Conservation (phyloP, 2,797 vertebrate genomes). For the Rhinoraja longicauda region DNA sequence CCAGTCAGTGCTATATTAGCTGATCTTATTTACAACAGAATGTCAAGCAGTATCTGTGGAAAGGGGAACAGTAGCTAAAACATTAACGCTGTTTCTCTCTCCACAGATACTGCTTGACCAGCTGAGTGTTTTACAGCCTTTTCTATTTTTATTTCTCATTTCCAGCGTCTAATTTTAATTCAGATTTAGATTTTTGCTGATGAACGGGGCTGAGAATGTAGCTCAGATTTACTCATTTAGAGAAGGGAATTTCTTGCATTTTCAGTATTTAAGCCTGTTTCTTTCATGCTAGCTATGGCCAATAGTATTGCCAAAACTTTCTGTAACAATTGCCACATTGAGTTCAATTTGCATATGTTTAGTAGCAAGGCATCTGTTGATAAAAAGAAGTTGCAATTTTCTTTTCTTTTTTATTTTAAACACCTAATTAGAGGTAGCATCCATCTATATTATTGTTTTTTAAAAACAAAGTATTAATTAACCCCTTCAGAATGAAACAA, state of each 20-base stretch:
- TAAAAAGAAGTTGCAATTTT: not conserved
- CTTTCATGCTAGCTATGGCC: not conserved
- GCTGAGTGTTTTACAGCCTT: too few relatives aligned
- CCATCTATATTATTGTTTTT: not conserved
- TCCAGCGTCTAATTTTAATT: too few relatives aligned
- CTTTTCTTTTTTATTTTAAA: not conserved
- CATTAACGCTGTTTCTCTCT: too few relatives aligned
- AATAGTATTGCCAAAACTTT: not conserved
- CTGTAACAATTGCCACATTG: not conserved
- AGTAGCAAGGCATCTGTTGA: not conserved
- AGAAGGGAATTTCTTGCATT: not conserved
- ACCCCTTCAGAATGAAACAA: not conserved
- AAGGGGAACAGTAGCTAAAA: too few relatives aligned
- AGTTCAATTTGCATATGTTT: not conserved
- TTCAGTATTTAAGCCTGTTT: not conserved
- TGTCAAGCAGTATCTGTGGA: too few relatives aligned
- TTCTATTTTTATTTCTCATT: too few relatives aligned
- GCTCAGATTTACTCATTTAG: not conserved
- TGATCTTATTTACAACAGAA: not conserved
- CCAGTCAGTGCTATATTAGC: not conserved
- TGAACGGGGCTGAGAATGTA: not conserved
- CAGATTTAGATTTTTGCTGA: too few relatives aligned
- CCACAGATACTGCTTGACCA: too few relatives aligned
- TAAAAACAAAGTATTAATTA: not conserved
- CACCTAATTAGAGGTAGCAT: not conserved